Evolutionary conservation across 2,797 vertebrate genomes (phyloP).

Genomic region (Alauda arvensis): DNA sequence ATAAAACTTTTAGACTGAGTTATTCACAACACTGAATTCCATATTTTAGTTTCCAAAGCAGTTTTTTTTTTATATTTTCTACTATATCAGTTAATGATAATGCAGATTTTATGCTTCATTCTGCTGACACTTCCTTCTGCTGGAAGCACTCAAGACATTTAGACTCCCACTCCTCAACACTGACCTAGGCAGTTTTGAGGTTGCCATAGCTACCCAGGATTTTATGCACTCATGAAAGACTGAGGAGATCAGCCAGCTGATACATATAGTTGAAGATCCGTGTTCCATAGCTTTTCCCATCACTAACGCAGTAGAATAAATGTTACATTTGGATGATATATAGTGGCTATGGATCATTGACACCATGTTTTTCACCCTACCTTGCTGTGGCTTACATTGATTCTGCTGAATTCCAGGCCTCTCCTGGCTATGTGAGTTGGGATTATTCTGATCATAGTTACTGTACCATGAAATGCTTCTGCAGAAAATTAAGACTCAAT

Average conservation of each 20-base stretch:
- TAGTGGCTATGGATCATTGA: neutral
- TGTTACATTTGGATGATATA: neutral
- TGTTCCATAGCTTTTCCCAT: neutral
- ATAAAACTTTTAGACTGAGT: neutral
- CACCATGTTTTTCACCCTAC: neutral
- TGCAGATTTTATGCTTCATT: neutral
- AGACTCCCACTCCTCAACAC: neutral
- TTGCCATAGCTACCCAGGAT: neutral
- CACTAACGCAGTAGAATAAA: neutral
- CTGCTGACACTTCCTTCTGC: neutral
- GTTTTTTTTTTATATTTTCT: neutral
- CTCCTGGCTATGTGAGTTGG: neutral
- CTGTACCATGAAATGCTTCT: neutral
- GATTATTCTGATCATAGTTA: neutral
- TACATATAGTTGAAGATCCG: neutral
- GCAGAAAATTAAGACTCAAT: neutral
- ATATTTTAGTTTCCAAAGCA: neutral
- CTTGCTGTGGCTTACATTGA: neutral
- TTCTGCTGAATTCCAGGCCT: neutral
- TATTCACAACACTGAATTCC: neutral
- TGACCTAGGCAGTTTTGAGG: neutral
- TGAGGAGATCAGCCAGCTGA: neutral
- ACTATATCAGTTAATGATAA: neutral
- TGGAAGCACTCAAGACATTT: neutral
- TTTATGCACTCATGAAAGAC: neutral